Base-by-base conservation (phyloP, 2,113 vertebrate genomes). In the Oreochromis niloticus region DNA sequence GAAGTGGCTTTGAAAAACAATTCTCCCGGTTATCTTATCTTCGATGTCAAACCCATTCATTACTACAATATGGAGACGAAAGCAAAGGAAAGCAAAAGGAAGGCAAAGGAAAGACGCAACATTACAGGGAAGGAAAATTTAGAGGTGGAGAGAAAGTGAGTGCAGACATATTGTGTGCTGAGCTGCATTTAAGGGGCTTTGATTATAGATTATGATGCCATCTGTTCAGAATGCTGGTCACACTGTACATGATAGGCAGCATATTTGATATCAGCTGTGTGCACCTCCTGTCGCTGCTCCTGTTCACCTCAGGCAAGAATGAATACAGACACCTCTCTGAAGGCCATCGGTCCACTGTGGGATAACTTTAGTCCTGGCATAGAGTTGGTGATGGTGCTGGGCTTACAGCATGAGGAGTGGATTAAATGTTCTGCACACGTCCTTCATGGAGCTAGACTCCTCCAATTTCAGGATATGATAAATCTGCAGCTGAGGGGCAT, bases 401-500 rank as follows among this genome's bases (percentile, higher is more conserved):
- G 71, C 10, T 85, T 88, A 87, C 80, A 87, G 80, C 56, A 14
- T 2, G 63, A 91, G 89, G 79, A 88, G 87, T 81, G 87, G 90
- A 95, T 94, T 94, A 94, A 94, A 92, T 89, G 92, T 93, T 93
- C 91, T 8, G 78, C 22, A 17, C 94, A 92, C 89, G 87, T 95
- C 88, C 93, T 94, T 94, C 92, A 93, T 91, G 89, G 78, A 87
- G 87, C 89, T 86, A 78, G 89, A 94, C 94, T 91, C 91, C 75
- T 93, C 91, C 94, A 95, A 94, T 94, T 95, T 92, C 90, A 88
- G 93, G 93, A 95, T 94, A 93, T 94, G 93, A 94, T 94, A 91
- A 92, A 94, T 95, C 87, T 91, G 87, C 90, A 85, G 93, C 91
- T 89, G 91, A 92, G 92, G 91, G 93, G 92, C 89, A 92, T 94